Evolutionary conservation across 2,888 invertebrate species (phyloP).

Genomic region (Pterostichus niger): DNA sequence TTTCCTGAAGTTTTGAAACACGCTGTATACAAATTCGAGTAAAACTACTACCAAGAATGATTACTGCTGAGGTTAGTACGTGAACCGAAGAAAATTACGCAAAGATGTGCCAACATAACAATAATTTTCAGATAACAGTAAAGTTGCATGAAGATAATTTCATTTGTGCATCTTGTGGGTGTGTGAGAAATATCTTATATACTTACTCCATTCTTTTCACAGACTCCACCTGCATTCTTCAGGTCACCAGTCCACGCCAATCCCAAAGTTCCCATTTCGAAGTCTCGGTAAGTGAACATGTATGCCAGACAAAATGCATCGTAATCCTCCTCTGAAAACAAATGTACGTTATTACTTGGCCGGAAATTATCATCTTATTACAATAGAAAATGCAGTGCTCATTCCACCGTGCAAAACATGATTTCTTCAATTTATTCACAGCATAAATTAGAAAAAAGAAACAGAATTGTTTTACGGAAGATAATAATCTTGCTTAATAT

Average conservation of each 20-base stretch:
- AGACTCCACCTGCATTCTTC: conserved; percentile 98
- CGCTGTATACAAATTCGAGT: too few relatives aligned
- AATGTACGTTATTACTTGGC: conserved; percentile 44
- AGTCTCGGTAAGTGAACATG: conserved; percentile 98
- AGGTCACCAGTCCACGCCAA: conserved; percentile 98
- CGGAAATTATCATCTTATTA: conserved; percentile 41
- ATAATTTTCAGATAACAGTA: conserved; percentile 22
- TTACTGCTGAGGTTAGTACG: conserved; percentile 13
- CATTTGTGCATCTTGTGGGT: conserved; percentile 5
- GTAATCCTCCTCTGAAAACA: conserved; percentile 93
- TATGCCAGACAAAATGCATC: conserved; percentile 99
- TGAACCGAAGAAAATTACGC: not conserved
- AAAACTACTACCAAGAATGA: too few relatives aligned
- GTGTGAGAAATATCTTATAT: not conserved
- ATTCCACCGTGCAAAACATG: not conserved
- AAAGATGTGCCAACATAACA: conserved; percentile 9
- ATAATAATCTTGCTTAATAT: not conserved
- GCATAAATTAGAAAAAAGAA: conserved; percentile 9
- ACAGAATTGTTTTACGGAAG: not conserved
- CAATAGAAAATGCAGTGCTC: conserved; percentile 8
- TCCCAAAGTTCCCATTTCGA: conserved; percentile 97
- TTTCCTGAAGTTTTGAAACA: too few relatives aligned
- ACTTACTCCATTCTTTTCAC: conserved; percentile 96
- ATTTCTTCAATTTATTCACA: not conserved
- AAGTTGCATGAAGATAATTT: conserved; percentile 8